These are phyloP conservation scores for Neocrepidodera transversa DNA, from an alignment of 2,888 invertebrate genomes.

Conservation along the genomic window DNA sequence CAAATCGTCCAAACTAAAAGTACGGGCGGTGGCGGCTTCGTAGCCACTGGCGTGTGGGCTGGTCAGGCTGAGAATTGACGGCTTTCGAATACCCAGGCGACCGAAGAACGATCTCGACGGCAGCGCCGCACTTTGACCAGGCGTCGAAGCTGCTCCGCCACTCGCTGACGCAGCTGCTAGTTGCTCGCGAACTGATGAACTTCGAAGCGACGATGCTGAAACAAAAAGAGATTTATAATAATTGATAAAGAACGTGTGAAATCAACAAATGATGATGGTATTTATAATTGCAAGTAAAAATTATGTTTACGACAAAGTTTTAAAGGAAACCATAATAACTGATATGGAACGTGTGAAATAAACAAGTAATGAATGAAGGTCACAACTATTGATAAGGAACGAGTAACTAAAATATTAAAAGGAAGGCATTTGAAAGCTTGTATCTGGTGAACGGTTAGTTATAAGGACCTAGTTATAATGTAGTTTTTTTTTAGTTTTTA, in stretches of 20 bases:
- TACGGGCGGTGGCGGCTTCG: conserved; percentile 73
- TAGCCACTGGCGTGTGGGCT: conserved; percentile 65
- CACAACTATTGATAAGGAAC: too few relatives aligned
- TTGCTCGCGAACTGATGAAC: conserved; percentile 69
- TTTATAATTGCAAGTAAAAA: background rate
- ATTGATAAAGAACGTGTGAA: too few relatives aligned
- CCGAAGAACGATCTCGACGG: conserved; percentile 75
- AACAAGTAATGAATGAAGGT: too few relatives aligned
- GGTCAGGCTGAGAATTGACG: conserved; percentile 83
- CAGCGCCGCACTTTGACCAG: conserved; percentile 58
- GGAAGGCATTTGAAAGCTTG: too few relatives aligned
- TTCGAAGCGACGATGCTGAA: conserved; percentile 56
- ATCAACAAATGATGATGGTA: background rate
- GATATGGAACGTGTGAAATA: too few relatives aligned
- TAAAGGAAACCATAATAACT: too few relatives aligned
- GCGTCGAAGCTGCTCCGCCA: conserved; percentile 55
- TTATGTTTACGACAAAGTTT: background rate
- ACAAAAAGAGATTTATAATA: conserved; percentile 1
- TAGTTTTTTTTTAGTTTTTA: too few relatives aligned
- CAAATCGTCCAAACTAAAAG: conserved; percentile 89
- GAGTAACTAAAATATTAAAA: too few relatives aligned
- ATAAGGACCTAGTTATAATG: too few relatives aligned
- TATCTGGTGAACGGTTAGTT: too few relatives aligned
- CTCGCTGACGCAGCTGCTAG: conserved; percentile 62
- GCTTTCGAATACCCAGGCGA: conserved; percentile 87